These are phyloP conservation scores for Augiades crinisus DNA, from an alignment of 2,888 invertebrate species.

Conservation along the genomic window DNA sequence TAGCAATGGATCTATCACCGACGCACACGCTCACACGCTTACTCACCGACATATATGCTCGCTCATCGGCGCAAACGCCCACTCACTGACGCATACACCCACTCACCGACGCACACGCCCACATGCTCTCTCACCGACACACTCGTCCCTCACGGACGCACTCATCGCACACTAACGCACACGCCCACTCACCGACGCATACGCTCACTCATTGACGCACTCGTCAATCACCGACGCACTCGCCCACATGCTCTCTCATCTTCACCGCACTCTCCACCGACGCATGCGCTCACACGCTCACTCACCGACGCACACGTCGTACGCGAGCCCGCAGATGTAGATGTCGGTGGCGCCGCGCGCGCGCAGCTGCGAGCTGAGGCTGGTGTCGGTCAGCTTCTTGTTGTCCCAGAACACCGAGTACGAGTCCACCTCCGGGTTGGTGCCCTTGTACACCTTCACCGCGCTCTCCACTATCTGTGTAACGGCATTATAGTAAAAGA, in stretches of 20 bases:
- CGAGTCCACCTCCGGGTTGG: conserved; percentile 96
- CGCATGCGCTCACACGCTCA: conserved; percentile 15
- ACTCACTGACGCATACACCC: background rate
- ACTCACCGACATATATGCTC: too few relatives aligned
- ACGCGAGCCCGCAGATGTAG: conserved; percentile 96
- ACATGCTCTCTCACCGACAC: background rate
- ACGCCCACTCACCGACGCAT: background rate
- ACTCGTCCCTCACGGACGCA: background rate
- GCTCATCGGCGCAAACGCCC: too few relatives aligned
- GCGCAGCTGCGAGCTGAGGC: conserved; percentile 89
- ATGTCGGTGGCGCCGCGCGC: conserved; percentile 93
- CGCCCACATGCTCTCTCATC: background rate
- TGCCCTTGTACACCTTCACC: conserved; percentile 94
- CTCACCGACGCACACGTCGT: conserved; percentile 96
- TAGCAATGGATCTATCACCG: too few relatives aligned
- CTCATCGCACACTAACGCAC: too few relatives aligned
- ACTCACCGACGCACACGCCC: background rate
- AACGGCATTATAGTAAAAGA: background rate
- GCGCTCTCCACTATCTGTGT: conserved; percentile 86
- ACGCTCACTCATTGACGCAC: background rate
- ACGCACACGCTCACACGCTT: too few relatives aligned
- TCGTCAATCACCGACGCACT: background rate
- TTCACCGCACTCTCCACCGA: background rate
- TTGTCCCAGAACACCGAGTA: conserved; percentile 99
- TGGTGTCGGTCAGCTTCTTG: conserved; percentile 93